Conservation (phyloP, 2,888 invertebrate species). For the Tortricodes alternella region DNA sequence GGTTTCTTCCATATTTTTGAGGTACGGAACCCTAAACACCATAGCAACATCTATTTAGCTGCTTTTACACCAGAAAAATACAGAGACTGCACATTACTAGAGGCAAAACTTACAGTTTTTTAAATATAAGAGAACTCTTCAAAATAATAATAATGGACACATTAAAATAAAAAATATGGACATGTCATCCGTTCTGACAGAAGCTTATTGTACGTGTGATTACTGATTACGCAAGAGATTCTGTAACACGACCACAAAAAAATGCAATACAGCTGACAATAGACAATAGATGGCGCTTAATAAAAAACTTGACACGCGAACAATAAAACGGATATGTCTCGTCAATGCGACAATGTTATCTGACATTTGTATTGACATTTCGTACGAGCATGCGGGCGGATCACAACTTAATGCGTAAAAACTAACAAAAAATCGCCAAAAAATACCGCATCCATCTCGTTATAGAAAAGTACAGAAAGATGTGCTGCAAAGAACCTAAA, state of each 20-base stretch:
- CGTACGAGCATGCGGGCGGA: constrained; percentile 18
- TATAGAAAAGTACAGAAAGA: too few species aligned
- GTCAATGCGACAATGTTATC: constrained; percentile 45
- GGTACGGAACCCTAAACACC: too few species aligned
- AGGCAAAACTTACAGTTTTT: too few species aligned
- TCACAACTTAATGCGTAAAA: constrained; percentile 4
- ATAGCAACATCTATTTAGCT: too few species aligned
- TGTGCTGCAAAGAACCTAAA: too few species aligned
- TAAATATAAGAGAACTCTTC: too few species aligned
- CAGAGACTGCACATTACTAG: too few species aligned
- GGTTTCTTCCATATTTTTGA: too few species aligned
- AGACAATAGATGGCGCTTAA: constrained; percentile 25
- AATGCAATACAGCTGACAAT: constrained; percentile 9
- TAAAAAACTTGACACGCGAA: constrained; percentile 24
- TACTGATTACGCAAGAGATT: constrained; percentile 15
- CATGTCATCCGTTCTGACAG: background rate
- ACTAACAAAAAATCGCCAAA: background rate
- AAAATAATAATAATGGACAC: too few species aligned
- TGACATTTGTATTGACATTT: constrained; percentile 53
- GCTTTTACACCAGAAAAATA: too few species aligned
- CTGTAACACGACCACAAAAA: constrained; percentile 6
- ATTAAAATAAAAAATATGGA: too few species aligned
- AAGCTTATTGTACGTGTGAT: background rate
- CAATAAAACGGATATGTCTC: constrained; percentile 27
- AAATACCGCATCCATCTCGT: too few species aligned